Percentiles rank a stretch among this genome's conserved stretches.
These are phyloP conservation scores for Chaitophorus viminalis DNA, from an alignment of 2,888 invertebrate species.

Conservation along the genomic window DNA sequence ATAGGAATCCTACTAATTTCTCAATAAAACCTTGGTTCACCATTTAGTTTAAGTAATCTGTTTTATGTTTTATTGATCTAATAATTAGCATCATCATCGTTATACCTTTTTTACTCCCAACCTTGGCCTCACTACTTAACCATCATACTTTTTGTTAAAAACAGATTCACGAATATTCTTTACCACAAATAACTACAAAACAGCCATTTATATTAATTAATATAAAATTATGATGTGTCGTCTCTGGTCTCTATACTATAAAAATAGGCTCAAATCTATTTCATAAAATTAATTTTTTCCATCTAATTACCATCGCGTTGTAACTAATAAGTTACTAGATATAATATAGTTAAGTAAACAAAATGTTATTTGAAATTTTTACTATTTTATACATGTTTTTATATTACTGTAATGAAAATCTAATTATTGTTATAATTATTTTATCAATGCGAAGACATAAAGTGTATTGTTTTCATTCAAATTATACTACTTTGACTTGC, in stretches of 20 bases:
- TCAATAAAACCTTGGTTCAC: background rate
- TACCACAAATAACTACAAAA: background rate
- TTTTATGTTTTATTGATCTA: background rate
- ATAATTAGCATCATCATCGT: background rate
- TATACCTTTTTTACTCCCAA: background rate
- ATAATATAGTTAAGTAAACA: no score
- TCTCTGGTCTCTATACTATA: background rate
- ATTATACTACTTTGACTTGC: background rate
- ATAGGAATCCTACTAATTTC: background rate
- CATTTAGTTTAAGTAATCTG: background rate
- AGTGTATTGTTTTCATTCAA: background rate
- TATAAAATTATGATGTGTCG: background rate
- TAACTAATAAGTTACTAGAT: no score
- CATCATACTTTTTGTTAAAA: background rate
- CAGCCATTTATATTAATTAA: background rate
- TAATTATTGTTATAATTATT: no score
- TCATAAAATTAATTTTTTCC: background rate
- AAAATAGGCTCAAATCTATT: no score
- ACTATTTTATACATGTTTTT: no score
- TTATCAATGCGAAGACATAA: no score
- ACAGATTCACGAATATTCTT: background rate
- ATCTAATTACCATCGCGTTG: background rate
- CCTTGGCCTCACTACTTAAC: background rate
- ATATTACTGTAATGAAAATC: no score
- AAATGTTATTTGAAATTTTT: no score